Evolutionary conservation across 2,113 vertebrate genomes (phyloP), one percentile per base, ranked within the genome.

Genomic region (Romanogobio albipinnatus): DNA sequence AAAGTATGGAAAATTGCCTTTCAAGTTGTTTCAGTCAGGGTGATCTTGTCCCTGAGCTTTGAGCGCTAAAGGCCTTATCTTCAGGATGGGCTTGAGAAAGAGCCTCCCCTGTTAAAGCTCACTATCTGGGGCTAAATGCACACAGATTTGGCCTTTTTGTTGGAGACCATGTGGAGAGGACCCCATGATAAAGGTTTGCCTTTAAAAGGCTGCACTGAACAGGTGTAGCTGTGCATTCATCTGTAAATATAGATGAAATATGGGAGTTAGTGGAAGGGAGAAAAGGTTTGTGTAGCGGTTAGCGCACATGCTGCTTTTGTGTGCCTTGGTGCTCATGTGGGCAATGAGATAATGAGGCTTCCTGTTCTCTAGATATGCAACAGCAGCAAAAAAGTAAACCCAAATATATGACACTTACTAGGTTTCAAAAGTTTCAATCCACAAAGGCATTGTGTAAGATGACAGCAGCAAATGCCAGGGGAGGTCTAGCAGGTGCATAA

Each of bases 141-240:
- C 77, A 83, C 85, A 88, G 89, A 88, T 89, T 88, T 93, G 89
- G 88, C 94, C 91, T 94, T 94, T 81, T 92, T 61, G 76, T 87
- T 86, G 76, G 80, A 89, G 86, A 89, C 90, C 88, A 87, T 79
- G 33, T 88, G 91, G 89, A 83, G 87, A 84, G 74, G 47, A 83
- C n/a, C 89, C 87, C 86, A 86, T 87, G 79, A 88, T 14, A 85
- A 71, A 76, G 49, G 87, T 89, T 89, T 83, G 84, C 70, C 91
- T 93, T 93, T 86, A 87, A 94, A 92, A 89, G 70, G 58, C 29
- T 15, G 33, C 36, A 73, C 19, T 78, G 29, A 45, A 14, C 64
- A 47, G 33, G 61, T 29, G 51, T 53, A 68, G 13, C 66, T 58
- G 64, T 56, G 49, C 51, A 71, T 71, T 56, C 49, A 5, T 70